Evolutionary conservation across 2,888 invertebrate species (phyloP).

Genomic region (Melolontha melolontha): DNA sequence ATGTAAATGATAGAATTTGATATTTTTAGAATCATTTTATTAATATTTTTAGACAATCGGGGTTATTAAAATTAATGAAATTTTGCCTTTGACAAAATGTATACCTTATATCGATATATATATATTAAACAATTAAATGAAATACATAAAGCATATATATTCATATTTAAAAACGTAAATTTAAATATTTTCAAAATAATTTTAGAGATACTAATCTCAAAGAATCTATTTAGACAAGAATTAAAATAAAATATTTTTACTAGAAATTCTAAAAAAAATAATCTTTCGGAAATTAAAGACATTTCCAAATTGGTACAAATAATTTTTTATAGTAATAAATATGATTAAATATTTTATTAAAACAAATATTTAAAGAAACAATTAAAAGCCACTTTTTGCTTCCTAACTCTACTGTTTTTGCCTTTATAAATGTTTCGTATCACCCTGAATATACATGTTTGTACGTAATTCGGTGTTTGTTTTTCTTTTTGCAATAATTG

Average conservation of each 20-base stretch:
- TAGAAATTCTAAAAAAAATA: background rate
- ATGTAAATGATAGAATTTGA: constrained; percentile 1
- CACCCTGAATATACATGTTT: too few relatives aligned
- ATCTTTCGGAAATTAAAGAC: too few relatives aligned
- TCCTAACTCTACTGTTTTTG: constrained; percentile 20
- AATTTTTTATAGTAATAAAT: too few relatives aligned
- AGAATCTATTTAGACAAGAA: background rate
- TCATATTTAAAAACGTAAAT: too few relatives aligned
- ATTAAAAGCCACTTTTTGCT: constrained; percentile 22
- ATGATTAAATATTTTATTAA: too few relatives aligned
- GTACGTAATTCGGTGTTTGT: too few relatives aligned
- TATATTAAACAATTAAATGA: too few relatives aligned
- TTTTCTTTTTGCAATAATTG: too few relatives aligned
- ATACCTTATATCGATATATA: background rate
- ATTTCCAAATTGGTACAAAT: too few relatives aligned
- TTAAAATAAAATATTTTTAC: constrained; percentile 2
- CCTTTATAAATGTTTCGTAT: background rate
- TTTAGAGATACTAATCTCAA: background rate
- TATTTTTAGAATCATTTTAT: constrained; percentile 27
- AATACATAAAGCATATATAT: too few relatives aligned
- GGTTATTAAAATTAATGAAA: background rate
- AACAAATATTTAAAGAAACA: background rate
- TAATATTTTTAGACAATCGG: constrained; percentile 10
- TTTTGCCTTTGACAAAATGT: constrained; percentile 8
- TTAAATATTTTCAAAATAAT: too few relatives aligned